phyloP scores from a whole-genome alignment of 2,797 vertebrate species.

The Mastacembelus armatus region DNA sequence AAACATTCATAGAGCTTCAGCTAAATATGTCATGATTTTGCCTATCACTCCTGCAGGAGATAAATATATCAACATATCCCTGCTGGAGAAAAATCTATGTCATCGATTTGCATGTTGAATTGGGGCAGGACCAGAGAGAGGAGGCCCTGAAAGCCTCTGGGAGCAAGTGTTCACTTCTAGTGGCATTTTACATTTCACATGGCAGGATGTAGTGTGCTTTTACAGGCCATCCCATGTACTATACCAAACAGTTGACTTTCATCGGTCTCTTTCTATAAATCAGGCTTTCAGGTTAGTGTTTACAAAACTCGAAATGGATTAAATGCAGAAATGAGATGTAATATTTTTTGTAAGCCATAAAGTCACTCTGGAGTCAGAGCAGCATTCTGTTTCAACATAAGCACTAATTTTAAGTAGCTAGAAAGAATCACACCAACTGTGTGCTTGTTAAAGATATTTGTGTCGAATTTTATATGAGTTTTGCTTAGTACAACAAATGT shows the following conservation, averaged over 20 bases:
- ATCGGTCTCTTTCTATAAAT: background rate
- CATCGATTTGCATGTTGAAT: constrained; percentile 70
- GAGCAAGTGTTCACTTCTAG: constrained; percentile 32
- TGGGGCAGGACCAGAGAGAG: constrained; percentile 46
- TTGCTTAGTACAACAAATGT: no score
- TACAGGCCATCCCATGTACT: background rate
- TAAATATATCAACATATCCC: constrained; percentile 25
- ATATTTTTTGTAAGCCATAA: no score
- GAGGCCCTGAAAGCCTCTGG: constrained; percentile 37
- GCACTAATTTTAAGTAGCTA: no score
- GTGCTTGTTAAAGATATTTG: no score
- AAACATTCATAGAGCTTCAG: background rate
- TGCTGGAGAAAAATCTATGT: constrained; percentile 59
- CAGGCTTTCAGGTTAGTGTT: background rate
- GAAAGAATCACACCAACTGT: no score
- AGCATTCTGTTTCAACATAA: no score
- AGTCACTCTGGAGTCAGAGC: no score
- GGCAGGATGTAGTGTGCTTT: constrained; percentile 10
- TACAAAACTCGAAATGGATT: no score
- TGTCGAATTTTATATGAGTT: no score
- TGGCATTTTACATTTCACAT: constrained; percentile 43
- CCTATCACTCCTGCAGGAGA: constrained; percentile 10
- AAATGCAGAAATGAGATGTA: no score
- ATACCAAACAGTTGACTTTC: background rate
- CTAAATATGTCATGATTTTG: constrained; percentile 5